These are phyloP conservation scores for Antedon mediterranea DNA, from an alignment of 53 echinoderm and acorn worm genomes.

Conservation along the genomic window DNA sequence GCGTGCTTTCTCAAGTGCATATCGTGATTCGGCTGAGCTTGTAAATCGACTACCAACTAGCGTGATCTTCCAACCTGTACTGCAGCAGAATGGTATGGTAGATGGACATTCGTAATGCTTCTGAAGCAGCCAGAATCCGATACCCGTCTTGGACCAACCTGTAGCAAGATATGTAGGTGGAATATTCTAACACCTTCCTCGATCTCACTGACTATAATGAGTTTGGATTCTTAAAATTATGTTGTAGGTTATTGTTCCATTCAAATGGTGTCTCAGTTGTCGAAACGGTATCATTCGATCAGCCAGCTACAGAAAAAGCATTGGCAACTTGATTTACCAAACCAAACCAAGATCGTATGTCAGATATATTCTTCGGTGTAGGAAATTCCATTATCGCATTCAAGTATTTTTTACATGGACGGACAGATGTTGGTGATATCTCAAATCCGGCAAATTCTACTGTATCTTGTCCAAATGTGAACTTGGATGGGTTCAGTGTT, in stretches of 20 bases:
- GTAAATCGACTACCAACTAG: constrained; percentile 20
- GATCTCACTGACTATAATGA: constrained; percentile 4
- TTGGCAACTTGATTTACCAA: constrained; percentile 20
- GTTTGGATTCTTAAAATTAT: not conserved
- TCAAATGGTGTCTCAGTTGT: constrained; percentile 6
- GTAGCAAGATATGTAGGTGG: constrained; percentile 20
- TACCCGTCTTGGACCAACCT: too few species aligned
- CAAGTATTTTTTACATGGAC: constrained; percentile 21
- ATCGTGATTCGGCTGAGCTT: too few species aligned
- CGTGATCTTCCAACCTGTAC: too few species aligned
- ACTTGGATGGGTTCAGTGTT: constrained; percentile 6
- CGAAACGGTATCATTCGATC: constrained; percentile 18
- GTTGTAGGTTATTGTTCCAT: too few species aligned
- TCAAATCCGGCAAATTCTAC: constrained; percentile 35
- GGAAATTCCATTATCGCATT: constrained; percentile 17
- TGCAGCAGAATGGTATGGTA: constrained; percentile 26
- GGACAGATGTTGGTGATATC: constrained; percentile 20
- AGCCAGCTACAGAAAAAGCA: not conserved
- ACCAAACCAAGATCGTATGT: constrained; percentile 17
- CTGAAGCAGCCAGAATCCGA: too few species aligned
- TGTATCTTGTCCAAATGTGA: not conserved
- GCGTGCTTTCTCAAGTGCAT: constrained; percentile 21
- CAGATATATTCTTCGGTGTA: constrained; percentile 5
- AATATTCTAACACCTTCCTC: constrained; percentile 17
- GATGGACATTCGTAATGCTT: too few species aligned